These are phyloP conservation scores for Apostichopus californicus DNA, from an alignment of 35 echinoderm and acorn worm genomes.

Conservation along the genomic window DNA sequence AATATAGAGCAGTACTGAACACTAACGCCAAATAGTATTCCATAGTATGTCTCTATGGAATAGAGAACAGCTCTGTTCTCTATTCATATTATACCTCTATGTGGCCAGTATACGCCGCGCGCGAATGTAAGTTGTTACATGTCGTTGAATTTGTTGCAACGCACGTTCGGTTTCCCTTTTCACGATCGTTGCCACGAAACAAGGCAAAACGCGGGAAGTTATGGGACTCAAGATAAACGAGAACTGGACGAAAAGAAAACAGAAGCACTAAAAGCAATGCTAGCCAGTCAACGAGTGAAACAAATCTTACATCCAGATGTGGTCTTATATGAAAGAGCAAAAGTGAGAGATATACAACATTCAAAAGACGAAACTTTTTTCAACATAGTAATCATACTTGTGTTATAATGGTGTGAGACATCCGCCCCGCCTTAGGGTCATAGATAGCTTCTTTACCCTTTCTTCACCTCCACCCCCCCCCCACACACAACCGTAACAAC, in stretches of 20 bases:
- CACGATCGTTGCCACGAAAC: conserved; percentile 25
- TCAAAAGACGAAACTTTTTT: neutral
- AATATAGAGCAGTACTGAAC: no score
- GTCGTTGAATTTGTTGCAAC: conserved; percentile 13
- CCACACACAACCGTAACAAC: no score
- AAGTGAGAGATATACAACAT: conserved; percentile 31
- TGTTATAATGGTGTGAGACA: no score
- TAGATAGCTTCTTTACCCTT: no score
- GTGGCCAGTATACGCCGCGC: no score
- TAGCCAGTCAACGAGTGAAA: neutral
- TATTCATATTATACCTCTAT: no score
- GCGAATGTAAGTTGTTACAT: no score
- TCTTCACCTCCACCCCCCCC: no score
- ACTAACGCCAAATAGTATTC: no score
- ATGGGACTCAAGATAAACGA: conserved; percentile 3
- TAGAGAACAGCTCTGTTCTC: no score
- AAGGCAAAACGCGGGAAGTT: conserved; percentile 17
- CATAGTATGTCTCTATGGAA: no score
- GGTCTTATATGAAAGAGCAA: conserved; percentile 24
- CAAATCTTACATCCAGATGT: conserved; percentile 42
- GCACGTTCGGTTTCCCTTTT: conserved; percentile 17
- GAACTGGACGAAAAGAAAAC: neutral
- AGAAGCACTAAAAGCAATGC: neutral
- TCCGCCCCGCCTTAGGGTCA: no score
- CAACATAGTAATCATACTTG: neutral